phyloP scores from a whole-genome alignment of 2,797 vertebrate genomes.

The Nasua narica region DNA sequence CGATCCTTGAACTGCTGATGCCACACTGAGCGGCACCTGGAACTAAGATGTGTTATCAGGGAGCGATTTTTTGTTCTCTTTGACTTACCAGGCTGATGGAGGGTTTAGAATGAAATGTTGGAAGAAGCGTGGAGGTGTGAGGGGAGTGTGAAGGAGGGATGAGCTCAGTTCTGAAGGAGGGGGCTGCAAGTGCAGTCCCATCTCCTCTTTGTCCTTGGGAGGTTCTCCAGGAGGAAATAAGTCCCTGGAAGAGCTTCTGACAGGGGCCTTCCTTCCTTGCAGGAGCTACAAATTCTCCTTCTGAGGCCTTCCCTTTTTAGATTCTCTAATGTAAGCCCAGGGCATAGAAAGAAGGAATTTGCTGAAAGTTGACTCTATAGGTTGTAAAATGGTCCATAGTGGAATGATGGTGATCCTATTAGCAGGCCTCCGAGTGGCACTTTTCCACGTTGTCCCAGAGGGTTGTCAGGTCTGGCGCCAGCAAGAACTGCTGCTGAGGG shows the following conservation, averaged over 20 bases:
- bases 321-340: background rate
- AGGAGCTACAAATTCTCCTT: background rate
- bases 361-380: background rate
- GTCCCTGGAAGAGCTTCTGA: conserved; percentile 1
- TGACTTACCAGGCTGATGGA: background rate
- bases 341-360: background rate
- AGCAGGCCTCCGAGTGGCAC: background rate
- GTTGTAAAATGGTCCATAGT: background rate
- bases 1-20: background rate
- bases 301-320: background rate
- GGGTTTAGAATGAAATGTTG: background rate
- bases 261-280: background rate
- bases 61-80: background rate
- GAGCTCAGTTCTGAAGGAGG: background rate
- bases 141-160: background rate
- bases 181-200: background rate
- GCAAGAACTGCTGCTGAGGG: conserved; percentile 37
- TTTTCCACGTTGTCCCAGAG: conserved; percentile 23
- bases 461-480: conserved; percentile 46
- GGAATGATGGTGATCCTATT: conserved; percentile 31
- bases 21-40: background rate
- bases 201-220: background rate
- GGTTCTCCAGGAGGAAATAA: background rate
- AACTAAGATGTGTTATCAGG: background rate
- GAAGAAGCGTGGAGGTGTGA: background rate